Base-by-base conservation (phyloP, 2,888 invertebrate genomes). In the Bembecia ichneumoniformis region DNA sequence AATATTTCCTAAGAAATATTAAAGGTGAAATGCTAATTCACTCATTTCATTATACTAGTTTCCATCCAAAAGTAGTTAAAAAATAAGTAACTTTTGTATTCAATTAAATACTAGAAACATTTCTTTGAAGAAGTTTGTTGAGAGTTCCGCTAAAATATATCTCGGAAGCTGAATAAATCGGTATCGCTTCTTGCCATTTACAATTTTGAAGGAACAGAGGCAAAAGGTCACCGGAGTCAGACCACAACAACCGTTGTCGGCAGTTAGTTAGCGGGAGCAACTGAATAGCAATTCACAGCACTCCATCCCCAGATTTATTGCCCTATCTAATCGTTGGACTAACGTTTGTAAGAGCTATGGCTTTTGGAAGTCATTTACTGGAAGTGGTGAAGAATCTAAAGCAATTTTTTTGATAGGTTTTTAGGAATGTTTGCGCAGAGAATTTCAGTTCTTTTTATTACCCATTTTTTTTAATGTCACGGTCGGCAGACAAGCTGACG, bases 241-340 rank as follows among this genome's bases (percentile, higher is more conserved):
- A 50, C 49, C 52, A 36, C 46, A 56, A 47, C 51, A 54, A 53
- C 49, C 51, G 55, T 56, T 52, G 54, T 55, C 48, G 49, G 52
- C 51, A 55, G 57, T 59, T 58, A 64, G 60, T 61, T 63, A 64
- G 55, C 51, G 14, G 17, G 11, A 44, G 46, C 43, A 53, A 58
- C 62, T 59, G 64, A 63, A 63, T 68, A 60, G 62, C 59, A 60
- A 67, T 62, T 61, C 59, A 55, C 59, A 58, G 58, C 59, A 59
- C 59, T 60, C 52, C 58, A 56, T 56, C 57, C 53, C 48, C 53
- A 58, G 56, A 68, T 71, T 71, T 60, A 68, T 64, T 53, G 52
- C 53, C 40, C 43, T 49, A 13, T 55, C 62, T 62, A 63, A 63
- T 64, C 57, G 57, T 47, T 54, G 49, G 60, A 49, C 55, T 51